Percentiles rank a stretch among this genome's conserved stretches.
Evolutionary conservation across 2,797 vertebrate species (phyloP).

Genomic region (Naso thynnoides): DNA sequence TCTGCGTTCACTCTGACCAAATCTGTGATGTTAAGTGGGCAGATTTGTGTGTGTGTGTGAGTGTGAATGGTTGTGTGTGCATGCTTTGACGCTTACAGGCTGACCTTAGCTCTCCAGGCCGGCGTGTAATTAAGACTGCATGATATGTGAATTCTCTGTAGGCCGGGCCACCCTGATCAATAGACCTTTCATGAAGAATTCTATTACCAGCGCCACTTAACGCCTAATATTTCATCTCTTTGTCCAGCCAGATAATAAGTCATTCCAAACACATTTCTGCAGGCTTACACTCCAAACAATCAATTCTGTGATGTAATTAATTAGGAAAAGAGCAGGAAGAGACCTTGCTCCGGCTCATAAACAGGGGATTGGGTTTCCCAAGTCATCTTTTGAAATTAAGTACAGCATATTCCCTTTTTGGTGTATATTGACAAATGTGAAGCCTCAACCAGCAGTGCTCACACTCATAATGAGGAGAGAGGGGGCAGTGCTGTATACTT

Average conservation of each 20-base stretch:
- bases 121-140: constrained; percentile 83
- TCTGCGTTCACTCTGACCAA: constrained; percentile 5
- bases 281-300: constrained; percentile 81
- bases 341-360: constrained; percentile 53
- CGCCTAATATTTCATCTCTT: constrained; percentile 88
- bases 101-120: constrained; percentile 65
- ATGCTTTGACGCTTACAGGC: constrained; percentile 39
- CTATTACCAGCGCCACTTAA: constrained; percentile 86
- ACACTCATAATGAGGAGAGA: constrained; percentile 12
- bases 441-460: constrained; percentile 9
- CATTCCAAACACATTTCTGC: constrained; percentile 82
- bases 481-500: constrained; percentile 1
- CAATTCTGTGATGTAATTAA: constrained; percentile 83
- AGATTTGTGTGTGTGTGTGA: constrained; percentile 12
- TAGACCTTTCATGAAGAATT: constrained; percentile 85
- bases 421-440: constrained; percentile 6
- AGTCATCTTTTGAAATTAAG: constrained; percentile 55
- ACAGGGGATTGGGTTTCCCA: constrained; percentile 58
- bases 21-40: constrained; percentile 18
- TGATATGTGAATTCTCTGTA: constrained; percentile 80
- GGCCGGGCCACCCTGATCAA: constrained; percentile 81
- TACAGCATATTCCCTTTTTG: constrained; percentile 11
- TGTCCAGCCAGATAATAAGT: constrained; percentile 83
- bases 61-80: constrained; percentile 21
- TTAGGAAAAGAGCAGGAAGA: constrained; percentile 76